A percentile compares a stretch with the other conserved stretches of the same genome.
These are phyloP conservation scores for Toxotes chatareus DNA, from an alignment of 2,113 vertebrate species.

Conservation along the genomic window DNA sequence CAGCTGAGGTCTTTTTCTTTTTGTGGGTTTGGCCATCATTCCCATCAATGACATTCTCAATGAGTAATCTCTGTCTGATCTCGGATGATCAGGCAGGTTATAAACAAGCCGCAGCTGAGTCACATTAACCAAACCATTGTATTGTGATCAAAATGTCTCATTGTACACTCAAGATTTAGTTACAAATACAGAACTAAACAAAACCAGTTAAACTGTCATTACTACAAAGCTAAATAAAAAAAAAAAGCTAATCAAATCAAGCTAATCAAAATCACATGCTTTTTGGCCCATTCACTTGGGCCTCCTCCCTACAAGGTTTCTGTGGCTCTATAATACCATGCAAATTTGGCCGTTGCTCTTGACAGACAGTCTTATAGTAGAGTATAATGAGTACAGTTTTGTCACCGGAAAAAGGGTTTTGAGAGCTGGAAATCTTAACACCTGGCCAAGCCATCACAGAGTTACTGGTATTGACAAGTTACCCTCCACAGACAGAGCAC, in stretches of 20 bases:
- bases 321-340: not conserved
- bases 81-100: not conserved
- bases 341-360: not conserved
- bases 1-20: not conserved
- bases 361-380: not conserved
- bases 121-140: not conserved
- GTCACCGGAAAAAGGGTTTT: not conserved
- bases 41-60: not conserved
- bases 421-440: constrained; percentile 22
- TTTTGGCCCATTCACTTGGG: no score
- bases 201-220: not conserved
- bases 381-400: not conserved
- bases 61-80: not conserved
- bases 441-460: not conserved
- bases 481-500: not conserved
- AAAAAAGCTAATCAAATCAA: not conserved
- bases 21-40: not conserved
- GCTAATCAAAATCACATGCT: not conserved
- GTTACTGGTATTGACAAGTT: constrained; percentile 17
- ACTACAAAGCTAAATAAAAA: no score
- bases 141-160: not conserved
- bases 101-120: no score
- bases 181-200: not conserved
- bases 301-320: no score
- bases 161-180: not conserved